Conservation (phyloP, 2,113 vertebrate genomes). For the Osmerus eperlanus region DNA sequence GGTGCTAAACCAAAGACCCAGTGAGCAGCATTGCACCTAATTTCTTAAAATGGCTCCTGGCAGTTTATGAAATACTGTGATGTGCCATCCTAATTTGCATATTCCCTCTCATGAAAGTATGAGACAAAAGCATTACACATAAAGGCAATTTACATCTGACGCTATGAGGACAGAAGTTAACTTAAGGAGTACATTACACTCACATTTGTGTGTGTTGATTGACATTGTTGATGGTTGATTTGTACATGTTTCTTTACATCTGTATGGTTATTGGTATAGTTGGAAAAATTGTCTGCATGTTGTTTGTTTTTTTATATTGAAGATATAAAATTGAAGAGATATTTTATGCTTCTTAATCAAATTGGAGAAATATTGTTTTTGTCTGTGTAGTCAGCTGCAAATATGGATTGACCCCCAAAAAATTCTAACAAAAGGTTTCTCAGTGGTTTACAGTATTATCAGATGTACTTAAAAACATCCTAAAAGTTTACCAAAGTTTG, state of each 20-base stretch:
- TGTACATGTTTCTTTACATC: conserved; percentile 1
- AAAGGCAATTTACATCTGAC: too few relatives aligned
- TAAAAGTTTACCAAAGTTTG: too few relatives aligned
- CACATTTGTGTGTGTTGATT: conserved; percentile 4
- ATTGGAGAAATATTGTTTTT: too few relatives aligned
- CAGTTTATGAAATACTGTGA: conserved; percentile 51
- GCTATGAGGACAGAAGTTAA: too few relatives aligned
- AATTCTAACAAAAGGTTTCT: too few relatives aligned
- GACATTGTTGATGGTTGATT: neutral
- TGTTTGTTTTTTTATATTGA: neutral
- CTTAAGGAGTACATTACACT: neutral
- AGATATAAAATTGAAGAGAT: neutral
- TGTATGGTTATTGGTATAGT: conserved; percentile 21
- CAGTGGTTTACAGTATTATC: too few relatives aligned
- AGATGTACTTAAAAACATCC: too few relatives aligned
- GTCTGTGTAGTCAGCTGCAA: too few relatives aligned
- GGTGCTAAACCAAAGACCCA: conserved; percentile 43
- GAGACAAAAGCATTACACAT: conserved; percentile 5
- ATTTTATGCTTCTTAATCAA: neutral
- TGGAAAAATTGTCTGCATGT: neutral
- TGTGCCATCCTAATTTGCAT: conserved; percentile 42
- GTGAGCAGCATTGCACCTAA: conserved; percentile 46
- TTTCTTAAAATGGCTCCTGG: conserved; percentile 16
- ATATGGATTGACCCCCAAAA: too few relatives aligned
- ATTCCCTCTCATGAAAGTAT: conserved; percentile 20